These are phyloP conservation scores for Drosophila ananassae DNA, from an alignment of 1,140 invertebrate species.

Conservation along the genomic window DNA sequence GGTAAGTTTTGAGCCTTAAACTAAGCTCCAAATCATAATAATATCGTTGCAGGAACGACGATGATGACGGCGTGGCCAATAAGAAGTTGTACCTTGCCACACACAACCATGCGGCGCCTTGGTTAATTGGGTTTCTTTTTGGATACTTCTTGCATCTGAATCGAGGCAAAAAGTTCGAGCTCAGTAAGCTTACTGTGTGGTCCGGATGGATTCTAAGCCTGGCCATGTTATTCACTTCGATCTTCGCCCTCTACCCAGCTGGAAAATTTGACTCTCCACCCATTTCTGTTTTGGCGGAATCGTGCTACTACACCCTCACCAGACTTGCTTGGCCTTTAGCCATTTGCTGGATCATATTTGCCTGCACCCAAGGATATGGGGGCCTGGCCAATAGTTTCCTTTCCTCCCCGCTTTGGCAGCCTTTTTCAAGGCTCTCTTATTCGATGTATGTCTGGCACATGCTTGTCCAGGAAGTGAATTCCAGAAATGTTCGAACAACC, in stretches of 20 bases:
- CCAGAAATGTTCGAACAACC: slow-evolving; percentile 22
- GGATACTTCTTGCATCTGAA: slow-evolving; percentile 58
- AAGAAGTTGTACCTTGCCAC: slow-evolving; percentile 53
- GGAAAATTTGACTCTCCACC: slow-evolving; percentile 48
- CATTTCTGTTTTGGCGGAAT: slow-evolving; percentile 81
- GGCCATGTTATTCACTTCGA: slow-evolving; percentile 57
- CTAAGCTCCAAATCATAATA: neutral
- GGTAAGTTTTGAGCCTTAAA: slow-evolving; percentile 13
- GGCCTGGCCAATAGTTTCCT: slow-evolving; percentile 85
- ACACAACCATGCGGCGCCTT: slow-evolving; percentile 56
- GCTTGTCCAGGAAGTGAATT: slow-evolving; percentile 50
- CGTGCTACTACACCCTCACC: slow-evolving; percentile 87
- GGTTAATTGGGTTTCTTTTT: slow-evolving; percentile 62
- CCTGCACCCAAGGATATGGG: slow-evolving; percentile 87
- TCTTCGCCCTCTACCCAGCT: slow-evolving; percentile 71
- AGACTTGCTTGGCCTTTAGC: slow-evolving; percentile 86
- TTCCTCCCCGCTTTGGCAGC: slow-evolving; percentile 84
- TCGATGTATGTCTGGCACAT: slow-evolving; percentile 85
- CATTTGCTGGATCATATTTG: slow-evolving; percentile 88
- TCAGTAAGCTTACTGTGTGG: slow-evolving; percentile 32
- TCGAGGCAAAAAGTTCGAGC: slow-evolving; percentile 27
- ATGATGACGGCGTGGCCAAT: neutral
- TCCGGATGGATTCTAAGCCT: slow-evolving; percentile 60
- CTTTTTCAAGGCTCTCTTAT: slow-evolving; percentile 84
- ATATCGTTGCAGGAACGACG: slow-evolving; percentile 8